A percentile compares a stretch with the other conserved stretches of the same genome.
phyloP scores from a whole-genome alignment of 2,888 invertebrate species.

The Biston betularia region DNA sequence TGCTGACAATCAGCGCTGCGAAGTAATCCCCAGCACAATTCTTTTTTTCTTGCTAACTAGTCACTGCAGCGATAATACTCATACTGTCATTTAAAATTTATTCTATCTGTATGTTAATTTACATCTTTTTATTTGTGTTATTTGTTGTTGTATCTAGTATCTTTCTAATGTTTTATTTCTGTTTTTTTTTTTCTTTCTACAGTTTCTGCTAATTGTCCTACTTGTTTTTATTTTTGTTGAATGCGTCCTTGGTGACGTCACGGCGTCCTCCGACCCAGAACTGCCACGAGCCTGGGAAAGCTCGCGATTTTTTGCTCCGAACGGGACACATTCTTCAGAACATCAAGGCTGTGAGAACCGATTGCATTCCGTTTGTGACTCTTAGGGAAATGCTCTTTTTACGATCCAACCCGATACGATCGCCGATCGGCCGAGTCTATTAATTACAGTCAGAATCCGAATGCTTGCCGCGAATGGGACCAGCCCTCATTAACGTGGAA shows the following conservation, averaged over 20 bases:
- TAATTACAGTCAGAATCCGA: constrained; percentile 70
- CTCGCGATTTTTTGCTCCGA: constrained; percentile 76
- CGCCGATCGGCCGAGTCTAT: constrained; percentile 76
- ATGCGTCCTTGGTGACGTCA: constrained; percentile 56
- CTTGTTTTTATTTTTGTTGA: constrained; percentile 20
- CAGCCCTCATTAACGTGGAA: constrained; percentile 66
- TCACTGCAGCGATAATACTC: no score
- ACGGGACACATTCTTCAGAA: constrained; percentile 70
- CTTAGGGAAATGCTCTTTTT: constrained; percentile 77
- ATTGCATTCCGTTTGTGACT: constrained; percentile 72
- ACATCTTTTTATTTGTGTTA: no score
- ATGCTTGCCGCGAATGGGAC: constrained; percentile 65
- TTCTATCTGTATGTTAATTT: no score
- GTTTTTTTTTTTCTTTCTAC: no score
- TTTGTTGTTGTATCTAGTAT: no score
- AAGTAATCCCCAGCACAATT: no score
- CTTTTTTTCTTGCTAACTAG: no score
- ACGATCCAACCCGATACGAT: constrained; percentile 75
- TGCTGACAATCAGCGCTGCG: no score
- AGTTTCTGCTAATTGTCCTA: no score
- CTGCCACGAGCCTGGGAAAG: constrained; percentile 80
- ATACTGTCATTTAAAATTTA: no score
- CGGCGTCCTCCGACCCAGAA: constrained; percentile 59
- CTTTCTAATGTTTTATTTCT: no score
- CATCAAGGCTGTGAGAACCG: constrained; percentile 83